phyloP scores from a whole-genome alignment of 2,888 invertebrate genomes.

The Cosmia trapezina region DNA sequence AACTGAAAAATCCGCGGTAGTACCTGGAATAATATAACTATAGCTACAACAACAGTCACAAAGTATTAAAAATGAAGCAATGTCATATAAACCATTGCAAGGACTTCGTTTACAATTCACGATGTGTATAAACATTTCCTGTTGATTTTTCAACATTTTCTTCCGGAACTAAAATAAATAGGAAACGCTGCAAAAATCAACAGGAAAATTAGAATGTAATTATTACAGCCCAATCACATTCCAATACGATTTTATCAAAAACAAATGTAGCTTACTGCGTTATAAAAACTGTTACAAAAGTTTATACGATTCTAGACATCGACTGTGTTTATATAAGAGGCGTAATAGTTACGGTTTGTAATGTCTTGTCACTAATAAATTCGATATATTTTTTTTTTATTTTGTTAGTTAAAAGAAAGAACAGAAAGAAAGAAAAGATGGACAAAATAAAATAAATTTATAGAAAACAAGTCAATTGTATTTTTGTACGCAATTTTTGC shows the following conservation, averaged over 20 bases:
- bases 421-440: no score
- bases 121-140: slow-evolving; percentile 6
- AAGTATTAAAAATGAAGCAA: no score
- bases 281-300: slow-evolving; percentile 47
- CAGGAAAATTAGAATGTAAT: slow-evolving; percentile 36
- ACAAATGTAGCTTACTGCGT: slow-evolving; percentile 41
- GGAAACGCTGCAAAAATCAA: slow-evolving; percentile 11
- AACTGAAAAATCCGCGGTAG: no score
- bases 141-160: slow-evolving; percentile 27
- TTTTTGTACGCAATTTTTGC: background rate
- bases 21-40: no score
- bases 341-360: slow-evolving; percentile 39
- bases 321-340: slow-evolving; percentile 48
- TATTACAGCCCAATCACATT: slow-evolving; percentile 30
- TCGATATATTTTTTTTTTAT: slow-evolving; percentile 27
- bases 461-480: no score
- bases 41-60: no score
- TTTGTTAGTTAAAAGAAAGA: no score
- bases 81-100: background rate
- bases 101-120: slow-evolving; percentile 1
- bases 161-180: background rate
- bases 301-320: slow-evolving; percentile 57
- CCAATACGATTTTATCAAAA: slow-evolving; percentile 38
- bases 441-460: no score
- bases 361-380: slow-evolving; percentile 49